These are phyloP conservation scores for Rostratula benghalensis DNA, from an alignment of 2,113 vertebrate genomes.

Conservation along the genomic window DNA sequence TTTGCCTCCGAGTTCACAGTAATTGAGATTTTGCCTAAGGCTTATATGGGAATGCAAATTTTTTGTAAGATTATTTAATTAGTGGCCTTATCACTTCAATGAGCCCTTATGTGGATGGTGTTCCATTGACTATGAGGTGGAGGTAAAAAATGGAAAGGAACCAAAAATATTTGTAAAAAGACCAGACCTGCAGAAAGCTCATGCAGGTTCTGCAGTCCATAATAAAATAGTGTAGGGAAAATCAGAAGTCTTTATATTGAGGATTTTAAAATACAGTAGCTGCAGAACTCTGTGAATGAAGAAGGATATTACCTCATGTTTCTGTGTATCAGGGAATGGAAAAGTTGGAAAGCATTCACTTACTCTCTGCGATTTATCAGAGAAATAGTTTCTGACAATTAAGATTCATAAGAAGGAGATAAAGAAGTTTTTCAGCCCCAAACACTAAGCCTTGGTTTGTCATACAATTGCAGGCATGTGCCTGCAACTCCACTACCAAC, in stretches of 20 bases:
- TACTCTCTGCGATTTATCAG: not conserved
- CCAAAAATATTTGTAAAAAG: not conserved
- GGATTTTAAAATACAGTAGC: not conserved
- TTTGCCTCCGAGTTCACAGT: not conserved
- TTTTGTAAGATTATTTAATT: not conserved
- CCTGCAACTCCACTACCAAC: not conserved
- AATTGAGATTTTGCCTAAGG: not conserved
- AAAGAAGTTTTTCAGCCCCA: not conserved
- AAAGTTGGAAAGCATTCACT: not conserved
- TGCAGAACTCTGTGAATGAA: not conserved
- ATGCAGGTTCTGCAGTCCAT: not conserved
- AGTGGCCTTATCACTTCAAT: not conserved
- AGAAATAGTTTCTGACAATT: not conserved
- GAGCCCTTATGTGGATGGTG: not conserved
- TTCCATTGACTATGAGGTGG: not conserved
- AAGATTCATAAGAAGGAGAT: not conserved
- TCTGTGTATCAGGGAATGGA: not conserved
- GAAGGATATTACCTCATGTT: not conserved
- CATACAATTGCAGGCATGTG: fast-evolving
- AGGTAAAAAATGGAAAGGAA: not conserved
- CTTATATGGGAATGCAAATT: not conserved
- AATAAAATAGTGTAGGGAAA: not conserved
- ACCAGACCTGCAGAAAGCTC: not conserved
- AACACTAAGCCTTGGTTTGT: not conserved
- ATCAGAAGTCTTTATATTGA: not conserved